Base-by-base conservation (phyloP, 1,140 invertebrate genomes). In the Tyrophagus putrescentiae region DNA sequence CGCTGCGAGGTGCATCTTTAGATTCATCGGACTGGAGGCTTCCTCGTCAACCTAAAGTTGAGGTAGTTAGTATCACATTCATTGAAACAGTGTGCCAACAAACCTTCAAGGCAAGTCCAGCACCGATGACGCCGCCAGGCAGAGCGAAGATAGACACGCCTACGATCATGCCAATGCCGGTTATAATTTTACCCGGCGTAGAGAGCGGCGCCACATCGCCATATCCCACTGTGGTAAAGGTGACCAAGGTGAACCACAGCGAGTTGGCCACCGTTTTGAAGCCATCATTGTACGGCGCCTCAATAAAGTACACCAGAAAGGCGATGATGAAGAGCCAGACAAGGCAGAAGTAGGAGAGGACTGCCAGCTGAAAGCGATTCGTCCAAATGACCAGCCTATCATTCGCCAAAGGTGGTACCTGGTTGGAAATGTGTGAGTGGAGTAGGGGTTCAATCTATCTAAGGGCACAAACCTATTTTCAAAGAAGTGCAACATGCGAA, bases 41-140 rank as follows among this genome's bases (percentile, higher is more conserved):
- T 54, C 52, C 13, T 54, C 52, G 32, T 54, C 52, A 7, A 48
- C 45, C 45, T 48, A 21, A 48, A 54, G n/a, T n/a, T n/a, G n/a
- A n/a, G n/a, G n/a, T n/a, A n/a, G n/a, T n/a, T n/a, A n/a, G n/a
- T n/a, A n/a, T n/a, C 28, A 54, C n/a, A n/a, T 54, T 54, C 32
- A 54, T 32, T n/a, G 31, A 27, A n/a, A n/a, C 39, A 16, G 9
- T 50, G 21, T 29, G 31, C 21, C 21, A 13, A 50, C 45, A 50
- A 23, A 54, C 13, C 25, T 27, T 54, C 31, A 54, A 27, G 3
- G 52, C 52, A 29, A 54, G 25, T 18, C 13, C 52, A 3, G 52
- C 25, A 2, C 13, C 52, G 25, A 54, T 54, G 13, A 27, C 25
- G 21, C 52, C 52, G 3, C 13, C 52, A 13, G 52, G 13, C 27